A percentile compares a stretch with the other conserved stretches of the same genome.
phyloP scores from a whole-genome alignment of 2,888 invertebrate genomes.

The Merodon equestris region DNA sequence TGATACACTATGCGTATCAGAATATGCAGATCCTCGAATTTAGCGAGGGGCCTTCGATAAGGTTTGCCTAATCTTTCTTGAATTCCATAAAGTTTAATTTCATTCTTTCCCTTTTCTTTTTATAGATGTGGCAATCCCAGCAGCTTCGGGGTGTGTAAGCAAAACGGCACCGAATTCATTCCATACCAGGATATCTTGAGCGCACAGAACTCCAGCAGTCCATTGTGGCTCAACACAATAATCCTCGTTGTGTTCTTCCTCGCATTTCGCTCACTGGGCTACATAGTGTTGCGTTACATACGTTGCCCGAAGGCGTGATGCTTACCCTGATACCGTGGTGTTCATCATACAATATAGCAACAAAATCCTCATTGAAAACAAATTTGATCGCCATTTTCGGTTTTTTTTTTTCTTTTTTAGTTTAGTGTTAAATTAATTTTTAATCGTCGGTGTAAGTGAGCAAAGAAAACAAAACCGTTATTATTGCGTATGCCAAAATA shows the following conservation, averaged over 20 bases:
- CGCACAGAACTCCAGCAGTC: constrained; percentile 83
- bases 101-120: constrained; percentile 52
- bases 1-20: constrained; percentile 89
- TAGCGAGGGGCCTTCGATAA: constrained; percentile 83
- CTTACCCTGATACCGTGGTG: constrained; percentile 2
- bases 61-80: constrained; percentile 79
- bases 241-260: constrained; percentile 85
- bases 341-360: neutral
- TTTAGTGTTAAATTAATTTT: constrained; percentile 5
- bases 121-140: constrained; percentile 85
- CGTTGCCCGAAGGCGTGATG: constrained; percentile 82
- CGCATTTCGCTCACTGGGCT: constrained; percentile 86
- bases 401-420: constrained; percentile 34
- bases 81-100: neutral
- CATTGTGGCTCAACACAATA: constrained; percentile 87
- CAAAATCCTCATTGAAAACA: constrained; percentile 14
- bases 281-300: constrained; percentile 85
- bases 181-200: constrained; percentile 84
- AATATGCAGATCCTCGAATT: constrained; percentile 90
- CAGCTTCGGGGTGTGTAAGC: constrained; percentile 83
- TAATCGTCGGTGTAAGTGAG: constrained; percentile 1
- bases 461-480: neutral
- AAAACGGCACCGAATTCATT: constrained; percentile 81
- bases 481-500: constrained; percentile 64
- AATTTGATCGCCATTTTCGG: constrained; percentile 56